Evolutionary conservation across 1,140 invertebrate species (phyloP).

Genomic region (Euschistus heros): DNA sequence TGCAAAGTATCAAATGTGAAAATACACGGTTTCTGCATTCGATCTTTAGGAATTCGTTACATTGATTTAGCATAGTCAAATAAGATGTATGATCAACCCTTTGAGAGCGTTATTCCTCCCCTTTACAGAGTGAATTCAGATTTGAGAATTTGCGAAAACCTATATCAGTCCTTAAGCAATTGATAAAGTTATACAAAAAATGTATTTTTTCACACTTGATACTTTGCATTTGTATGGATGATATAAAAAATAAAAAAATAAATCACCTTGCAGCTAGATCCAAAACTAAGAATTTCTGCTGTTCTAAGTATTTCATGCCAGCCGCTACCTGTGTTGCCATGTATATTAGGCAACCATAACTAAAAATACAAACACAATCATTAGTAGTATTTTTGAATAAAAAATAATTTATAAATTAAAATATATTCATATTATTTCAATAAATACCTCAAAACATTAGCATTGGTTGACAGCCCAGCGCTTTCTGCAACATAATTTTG

Average conservation of each 20-base stretch:
- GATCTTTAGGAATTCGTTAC: too few relatives aligned
- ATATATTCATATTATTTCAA: not conserved
- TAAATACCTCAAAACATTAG: constrained; percentile 49
- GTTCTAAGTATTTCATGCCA: constrained; percentile 77
- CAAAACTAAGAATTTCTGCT: constrained; percentile 64
- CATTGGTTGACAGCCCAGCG: constrained; percentile 42
- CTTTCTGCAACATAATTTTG: constrained; percentile 65
- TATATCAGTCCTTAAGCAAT: too few relatives aligned
- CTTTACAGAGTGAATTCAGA: too few relatives aligned
- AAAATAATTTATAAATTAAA: not conserved
- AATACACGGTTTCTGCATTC: too few relatives aligned
- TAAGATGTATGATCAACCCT: too few relatives aligned
- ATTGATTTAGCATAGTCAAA: too few relatives aligned
- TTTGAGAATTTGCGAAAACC: too few relatives aligned
- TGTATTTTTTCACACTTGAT: too few relatives aligned
- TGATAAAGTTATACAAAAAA: too few relatives aligned
- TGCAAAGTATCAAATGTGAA: too few relatives aligned
- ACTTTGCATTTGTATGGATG: too few relatives aligned
- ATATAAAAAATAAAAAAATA: constrained; percentile 32
- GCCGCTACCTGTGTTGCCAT: constrained; percentile 70
- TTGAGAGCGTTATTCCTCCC: too few relatives aligned
- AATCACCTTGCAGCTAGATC: constrained; percentile 62
- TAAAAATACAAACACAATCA: constrained; percentile 29
- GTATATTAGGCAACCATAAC: constrained; percentile 58
- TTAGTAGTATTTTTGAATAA: not conserved